Conservation (phyloP, 2,113 vertebrate species). For the Hippopotamus amphibius region DNA sequence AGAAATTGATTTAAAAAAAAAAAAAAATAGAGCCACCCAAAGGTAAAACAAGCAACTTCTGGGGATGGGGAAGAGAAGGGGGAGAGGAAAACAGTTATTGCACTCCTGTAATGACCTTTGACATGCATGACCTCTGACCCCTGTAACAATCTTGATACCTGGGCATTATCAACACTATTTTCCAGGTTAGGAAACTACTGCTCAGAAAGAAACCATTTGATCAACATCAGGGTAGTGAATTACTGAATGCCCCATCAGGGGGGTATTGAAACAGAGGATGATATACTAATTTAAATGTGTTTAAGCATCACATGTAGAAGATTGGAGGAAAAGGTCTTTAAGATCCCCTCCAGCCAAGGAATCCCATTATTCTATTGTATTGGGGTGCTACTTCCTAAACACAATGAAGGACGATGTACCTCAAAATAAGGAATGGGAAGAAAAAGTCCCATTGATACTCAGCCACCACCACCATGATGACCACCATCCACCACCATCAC, state of each 20-base stretch:
- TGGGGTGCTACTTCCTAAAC: neutral
- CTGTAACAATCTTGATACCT: no score
- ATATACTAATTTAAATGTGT: neutral
- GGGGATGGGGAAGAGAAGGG: neutral
- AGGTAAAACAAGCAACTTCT: neutral
- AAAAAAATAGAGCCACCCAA: neutral
- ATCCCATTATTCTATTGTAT: neutral
- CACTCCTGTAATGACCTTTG: no score
- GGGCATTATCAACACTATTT: neutral
- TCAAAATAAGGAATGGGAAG: neutral
- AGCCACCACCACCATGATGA: neutral
- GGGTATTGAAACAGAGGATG: neutral
- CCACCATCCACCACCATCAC: neutral
- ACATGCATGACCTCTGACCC: neutral
- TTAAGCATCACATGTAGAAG: neutral
- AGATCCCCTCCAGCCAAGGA: neutral
- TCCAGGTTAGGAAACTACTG: neutral
- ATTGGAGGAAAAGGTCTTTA: neutral
- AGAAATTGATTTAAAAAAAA: neutral
- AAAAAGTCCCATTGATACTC: neutral
- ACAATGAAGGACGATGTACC: neutral
- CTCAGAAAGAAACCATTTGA: neutral
- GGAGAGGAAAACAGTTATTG: neutral
- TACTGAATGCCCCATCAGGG: neutral
- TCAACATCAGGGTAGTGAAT: neutral